Percentiles rank a stretch among this genome's conserved stretches.
These are phyloP conservation scores for Liposcelis brunnea DNA, from an alignment of 2,888 invertebrate genomes.

Conservation along the genomic window DNA sequence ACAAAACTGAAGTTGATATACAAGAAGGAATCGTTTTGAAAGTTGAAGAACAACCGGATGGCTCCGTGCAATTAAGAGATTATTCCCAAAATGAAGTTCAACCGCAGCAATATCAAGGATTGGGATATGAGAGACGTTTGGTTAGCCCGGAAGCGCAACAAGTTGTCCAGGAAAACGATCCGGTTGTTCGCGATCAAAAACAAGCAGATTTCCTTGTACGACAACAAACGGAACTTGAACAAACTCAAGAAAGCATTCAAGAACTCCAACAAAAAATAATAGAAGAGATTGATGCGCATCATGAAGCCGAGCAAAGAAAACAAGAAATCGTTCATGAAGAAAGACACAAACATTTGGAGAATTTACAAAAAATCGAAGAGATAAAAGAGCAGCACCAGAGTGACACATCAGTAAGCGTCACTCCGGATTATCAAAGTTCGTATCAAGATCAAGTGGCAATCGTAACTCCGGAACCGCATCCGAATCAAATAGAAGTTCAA, in stretches of 20 bases:
- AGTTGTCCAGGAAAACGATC: slow-evolving; percentile 6
- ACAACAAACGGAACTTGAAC: slow-evolving; percentile 1
- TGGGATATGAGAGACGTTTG: slow-evolving; percentile 5
- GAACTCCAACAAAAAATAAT: slow-evolving; percentile 2
- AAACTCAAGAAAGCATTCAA: background rate
- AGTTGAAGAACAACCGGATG: slow-evolving; percentile 9
- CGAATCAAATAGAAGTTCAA: too few relatives aligned
- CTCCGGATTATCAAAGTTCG: too few relatives aligned
- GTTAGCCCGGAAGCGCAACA: slow-evolving; percentile 11
- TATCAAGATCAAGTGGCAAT: too few relatives aligned
- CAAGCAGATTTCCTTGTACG: background rate
- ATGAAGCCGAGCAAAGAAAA: slow-evolving; percentile 1
- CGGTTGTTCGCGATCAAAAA: slow-evolving; percentile 7
- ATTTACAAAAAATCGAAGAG: slow-evolving; percentile 1
- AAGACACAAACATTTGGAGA: slow-evolving; percentile 3
- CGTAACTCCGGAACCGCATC: too few relatives aligned
- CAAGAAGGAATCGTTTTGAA: slow-evolving; percentile 32
- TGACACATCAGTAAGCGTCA: too few relatives aligned
- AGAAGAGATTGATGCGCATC: slow-evolving; percentile 1
- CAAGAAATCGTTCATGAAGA: slow-evolving; percentile 1
- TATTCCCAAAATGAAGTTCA: background rate
- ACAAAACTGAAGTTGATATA: slow-evolving; percentile 40
- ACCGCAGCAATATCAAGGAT: slow-evolving; percentile 6
- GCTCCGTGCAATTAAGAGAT: background rate
- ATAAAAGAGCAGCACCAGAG: background rate